phyloP scores from a whole-genome alignment of 1,140 invertebrate species.

The Copidosoma floridanum region DNA sequence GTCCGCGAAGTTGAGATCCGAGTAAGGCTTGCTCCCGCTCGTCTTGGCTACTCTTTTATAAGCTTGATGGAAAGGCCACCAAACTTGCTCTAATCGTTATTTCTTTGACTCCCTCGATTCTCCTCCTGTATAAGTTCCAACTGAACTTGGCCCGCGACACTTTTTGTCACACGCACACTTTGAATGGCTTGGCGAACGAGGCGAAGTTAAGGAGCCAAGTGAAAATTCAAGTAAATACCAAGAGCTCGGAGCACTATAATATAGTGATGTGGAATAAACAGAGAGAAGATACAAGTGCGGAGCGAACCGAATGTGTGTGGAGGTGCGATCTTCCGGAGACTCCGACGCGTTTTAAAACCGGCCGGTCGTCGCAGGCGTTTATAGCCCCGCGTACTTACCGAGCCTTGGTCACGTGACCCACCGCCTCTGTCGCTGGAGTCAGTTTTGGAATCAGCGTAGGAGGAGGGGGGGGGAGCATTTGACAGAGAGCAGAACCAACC shows the following conservation, averaged over 20 bases:
- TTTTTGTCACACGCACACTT: neutral
- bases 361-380: conserved; percentile 47
- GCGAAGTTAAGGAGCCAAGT: no score
- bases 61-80: no score
- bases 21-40: conserved; percentile 48
- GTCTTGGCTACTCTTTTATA: conserved; percentile 38
- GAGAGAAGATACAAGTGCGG: neutral
- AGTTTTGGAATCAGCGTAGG: no score
- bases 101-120: no score
- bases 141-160: neutral
- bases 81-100: no score
- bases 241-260: no score
- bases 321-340: no score
- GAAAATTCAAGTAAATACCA: no score
- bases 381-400: conserved; percentile 40
- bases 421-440: neutral
- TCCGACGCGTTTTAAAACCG: conserved; percentile 45
- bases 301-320: neutral
- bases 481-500: no score
- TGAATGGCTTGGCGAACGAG: neutral
- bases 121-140: no score
- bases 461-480: no score
- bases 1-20: conserved; percentile 50
- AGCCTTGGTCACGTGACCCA: conserved; percentile 47
- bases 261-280: no score